Percentiles rank a stretch among this genome's conserved stretches.
Evolutionary conservation across 2,888 invertebrate species (phyloP).

Genomic region (Lutraria lutraria): DNA sequence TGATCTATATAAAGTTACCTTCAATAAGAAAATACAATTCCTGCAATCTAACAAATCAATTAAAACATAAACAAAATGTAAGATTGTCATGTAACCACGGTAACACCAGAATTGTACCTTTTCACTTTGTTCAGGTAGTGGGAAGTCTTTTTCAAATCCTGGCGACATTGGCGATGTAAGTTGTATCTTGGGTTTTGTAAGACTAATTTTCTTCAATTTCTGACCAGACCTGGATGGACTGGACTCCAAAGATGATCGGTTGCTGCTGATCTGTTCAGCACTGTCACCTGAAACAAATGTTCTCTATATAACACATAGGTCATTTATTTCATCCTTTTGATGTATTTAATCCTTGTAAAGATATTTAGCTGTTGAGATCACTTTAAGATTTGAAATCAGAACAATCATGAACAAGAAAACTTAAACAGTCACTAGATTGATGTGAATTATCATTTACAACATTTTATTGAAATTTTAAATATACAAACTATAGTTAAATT

Average conservation of each 20-base stretch:
- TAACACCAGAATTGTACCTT: slow-evolving; percentile 23
- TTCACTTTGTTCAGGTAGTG: slow-evolving; percentile 35
- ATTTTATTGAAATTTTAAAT: too few relatives aligned
- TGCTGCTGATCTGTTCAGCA: background rate
- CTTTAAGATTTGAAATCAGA: too few relatives aligned
- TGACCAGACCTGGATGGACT: slow-evolving; percentile 57
- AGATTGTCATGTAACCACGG: background rate
- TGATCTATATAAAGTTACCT: too few relatives aligned
- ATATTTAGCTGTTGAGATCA: too few relatives aligned
- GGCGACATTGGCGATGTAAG: slow-evolving; percentile 59
- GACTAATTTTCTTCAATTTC: slow-evolving; percentile 81
- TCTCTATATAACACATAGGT: too few relatives aligned
- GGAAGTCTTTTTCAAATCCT: slow-evolving; percentile 45
- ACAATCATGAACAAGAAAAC: too few relatives aligned
- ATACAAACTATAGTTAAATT: too few relatives aligned
- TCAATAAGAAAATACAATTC: too few relatives aligned
- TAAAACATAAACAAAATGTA: background rate
- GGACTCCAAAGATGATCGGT: slow-evolving; percentile 32
- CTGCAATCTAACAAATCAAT: background rate
- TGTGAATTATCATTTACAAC: too few relatives aligned
- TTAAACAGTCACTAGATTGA: too few relatives aligned
- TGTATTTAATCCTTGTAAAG: too few relatives aligned
- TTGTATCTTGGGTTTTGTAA: slow-evolving; percentile 79
- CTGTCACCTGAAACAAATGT: background rate
- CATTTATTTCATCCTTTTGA: background rate